Percentiles rank a stretch among this genome's conserved stretches.
Evolutionary conservation across 2,113 vertebrate genomes (phyloP).

Genomic region (Gobiocypris rarus): DNA sequence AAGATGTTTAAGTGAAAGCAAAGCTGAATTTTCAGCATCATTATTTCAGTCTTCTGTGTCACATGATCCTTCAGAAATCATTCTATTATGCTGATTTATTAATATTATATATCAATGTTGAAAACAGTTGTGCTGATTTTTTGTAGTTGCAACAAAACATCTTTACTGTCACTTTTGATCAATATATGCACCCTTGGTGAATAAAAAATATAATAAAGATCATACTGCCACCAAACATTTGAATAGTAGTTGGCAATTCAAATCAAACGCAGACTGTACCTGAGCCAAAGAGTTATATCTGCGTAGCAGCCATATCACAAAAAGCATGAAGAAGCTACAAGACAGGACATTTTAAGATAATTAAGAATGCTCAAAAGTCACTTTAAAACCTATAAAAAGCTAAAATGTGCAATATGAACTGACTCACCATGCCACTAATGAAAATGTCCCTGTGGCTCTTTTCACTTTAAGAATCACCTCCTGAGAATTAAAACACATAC

Average conservation of each 20-base stretch:
- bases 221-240: not conserved
- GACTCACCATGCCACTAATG: constrained; percentile 77
- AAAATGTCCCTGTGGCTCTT: constrained; percentile 79
- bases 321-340: constrained; percentile 77
- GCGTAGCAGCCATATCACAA: constrained; percentile 80
- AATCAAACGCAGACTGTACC: constrained; percentile 63
- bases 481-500: constrained; percentile 61
- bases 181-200: not conserved
- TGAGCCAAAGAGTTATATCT: constrained; percentile 78
- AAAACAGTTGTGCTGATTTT: not conserved
- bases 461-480: constrained; percentile 77
- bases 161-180: not conserved
- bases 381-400: not conserved
- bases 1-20: not conserved
- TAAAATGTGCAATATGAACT: not conserved
- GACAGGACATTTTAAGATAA: not conserved
- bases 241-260: not conserved
- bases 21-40: not conserved
- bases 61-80: not conserved
- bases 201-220: not conserved
- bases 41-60: not conserved
- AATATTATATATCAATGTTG: not conserved
- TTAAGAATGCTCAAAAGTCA: not conserved
- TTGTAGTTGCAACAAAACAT: not conserved
- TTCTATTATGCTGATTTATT: not conserved